These are phyloP conservation scores for Schizothorax lantsangensis DNA, from an alignment of 2,797 vertebrate species.

Conservation along the genomic window DNA sequence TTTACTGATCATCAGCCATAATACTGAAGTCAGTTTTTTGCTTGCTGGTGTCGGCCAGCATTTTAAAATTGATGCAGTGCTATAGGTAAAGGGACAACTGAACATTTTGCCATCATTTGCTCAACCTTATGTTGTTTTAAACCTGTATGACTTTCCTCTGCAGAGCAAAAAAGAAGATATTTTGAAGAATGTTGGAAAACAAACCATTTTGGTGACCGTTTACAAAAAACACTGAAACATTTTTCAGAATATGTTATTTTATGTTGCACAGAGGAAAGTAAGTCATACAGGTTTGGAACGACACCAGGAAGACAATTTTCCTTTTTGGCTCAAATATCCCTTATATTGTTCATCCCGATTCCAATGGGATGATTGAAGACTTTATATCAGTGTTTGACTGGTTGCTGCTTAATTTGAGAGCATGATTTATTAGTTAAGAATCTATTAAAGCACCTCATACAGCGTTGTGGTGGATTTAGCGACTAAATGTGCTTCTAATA, in stretches of 20 bases:
- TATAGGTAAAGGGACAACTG: background rate
- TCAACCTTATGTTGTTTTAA: background rate
- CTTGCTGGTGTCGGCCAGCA: background rate
- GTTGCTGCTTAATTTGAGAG: constrained; percentile 5
- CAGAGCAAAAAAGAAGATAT: background rate
- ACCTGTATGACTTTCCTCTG: background rate
- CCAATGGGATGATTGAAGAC: background rate
- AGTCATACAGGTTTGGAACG: background rate
- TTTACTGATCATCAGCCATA: background rate
- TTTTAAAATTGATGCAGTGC: background rate
- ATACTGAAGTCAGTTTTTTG: background rate
- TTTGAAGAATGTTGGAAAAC: background rate
- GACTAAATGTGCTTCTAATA: background rate
- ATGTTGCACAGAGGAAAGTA: background rate
- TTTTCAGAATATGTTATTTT: background rate
- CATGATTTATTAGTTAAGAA: constrained; percentile 14
- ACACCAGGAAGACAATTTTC: background rate
- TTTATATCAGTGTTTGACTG: background rate
- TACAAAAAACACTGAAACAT: background rate
- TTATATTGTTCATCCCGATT: background rate
- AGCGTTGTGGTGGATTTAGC: background rate
- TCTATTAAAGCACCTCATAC: constrained; percentile 13
- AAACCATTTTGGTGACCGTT: background rate
- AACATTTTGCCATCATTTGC: background rate
- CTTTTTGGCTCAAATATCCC: background rate